A percentile compares a stretch with the other conserved stretches of the same genome.
phyloP scores from a whole-genome alignment of 2,888 invertebrate genomes.

The Idaea aversata region DNA sequence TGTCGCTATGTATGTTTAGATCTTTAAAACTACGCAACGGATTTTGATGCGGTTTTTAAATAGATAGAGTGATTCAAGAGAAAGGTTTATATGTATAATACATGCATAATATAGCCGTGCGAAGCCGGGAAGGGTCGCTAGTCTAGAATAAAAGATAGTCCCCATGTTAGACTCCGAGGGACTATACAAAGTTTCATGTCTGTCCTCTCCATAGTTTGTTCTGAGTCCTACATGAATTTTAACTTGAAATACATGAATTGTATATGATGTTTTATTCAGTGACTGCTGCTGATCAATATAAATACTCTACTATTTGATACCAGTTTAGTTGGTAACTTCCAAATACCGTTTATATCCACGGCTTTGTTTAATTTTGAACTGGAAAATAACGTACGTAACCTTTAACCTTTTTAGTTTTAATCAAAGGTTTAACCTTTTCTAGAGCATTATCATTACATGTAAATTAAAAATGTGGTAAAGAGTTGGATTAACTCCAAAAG shows the following conservation, averaged over 20 bases:
- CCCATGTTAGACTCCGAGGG: too few species aligned
- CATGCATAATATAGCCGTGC: too few species aligned
- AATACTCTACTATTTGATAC: neutral
- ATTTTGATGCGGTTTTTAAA: too few species aligned
- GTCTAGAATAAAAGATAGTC: too few species aligned
- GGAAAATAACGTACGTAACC: neutral
- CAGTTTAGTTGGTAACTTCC: neutral
- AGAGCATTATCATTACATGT: constrained; percentile 5
- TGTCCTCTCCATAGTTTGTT: too few species aligned
- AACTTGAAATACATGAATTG: neutral
- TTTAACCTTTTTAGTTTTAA: neutral
- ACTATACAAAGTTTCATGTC: too few species aligned
- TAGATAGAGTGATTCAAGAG: too few species aligned
- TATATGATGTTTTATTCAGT: neutral
- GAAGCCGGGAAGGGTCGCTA: too few species aligned
- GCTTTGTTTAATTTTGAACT: neutral
- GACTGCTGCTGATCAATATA: neutral
- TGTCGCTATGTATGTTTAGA: too few species aligned
- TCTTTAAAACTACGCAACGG: too few species aligned
- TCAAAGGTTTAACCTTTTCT: neutral
- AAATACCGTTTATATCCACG: too few species aligned
- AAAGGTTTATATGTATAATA: too few species aligned
- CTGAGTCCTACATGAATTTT: neutral
- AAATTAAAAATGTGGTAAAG: constrained; percentile 19
- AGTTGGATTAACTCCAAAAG: constrained; percentile 33